These are phyloP conservation scores for Bambusicola thoracicus DNA, from an alignment of 2,113 vertebrate species.

Conservation along the genomic window DNA sequence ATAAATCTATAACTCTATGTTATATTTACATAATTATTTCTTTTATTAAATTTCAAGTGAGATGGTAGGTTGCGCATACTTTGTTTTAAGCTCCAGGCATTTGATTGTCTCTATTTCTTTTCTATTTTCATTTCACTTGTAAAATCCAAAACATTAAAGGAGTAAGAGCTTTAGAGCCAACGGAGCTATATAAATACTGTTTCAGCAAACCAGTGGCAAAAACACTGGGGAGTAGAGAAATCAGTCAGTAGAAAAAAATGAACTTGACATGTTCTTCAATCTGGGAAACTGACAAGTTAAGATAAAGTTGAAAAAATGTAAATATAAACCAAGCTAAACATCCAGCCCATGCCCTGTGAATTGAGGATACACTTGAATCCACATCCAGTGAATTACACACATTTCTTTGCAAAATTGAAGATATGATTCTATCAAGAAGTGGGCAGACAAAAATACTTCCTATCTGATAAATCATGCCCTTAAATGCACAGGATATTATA, in stretches of 20 bases:
- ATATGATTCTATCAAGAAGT: conserved; percentile 56
- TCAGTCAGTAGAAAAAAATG: conserved; percentile 76
- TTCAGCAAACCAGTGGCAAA: conserved; percentile 77
- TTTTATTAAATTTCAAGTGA: conserved; percentile 99
- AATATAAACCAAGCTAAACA: conserved; percentile 76
- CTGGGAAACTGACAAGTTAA: conserved; percentile 73
- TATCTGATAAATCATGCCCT: conserved; percentile 69
- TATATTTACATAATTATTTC: conserved; percentile 99
- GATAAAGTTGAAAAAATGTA: conserved; percentile 76
- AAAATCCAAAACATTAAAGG: conserved; percentile 79
- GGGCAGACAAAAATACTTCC: conserved; percentile 70
- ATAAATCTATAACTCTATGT: conserved; percentile 99
- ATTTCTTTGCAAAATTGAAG: conserved; percentile 60
- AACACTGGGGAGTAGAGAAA: conserved; percentile 73
- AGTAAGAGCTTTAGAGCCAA: conserved; percentile 80
- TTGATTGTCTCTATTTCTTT: conserved; percentile 98
- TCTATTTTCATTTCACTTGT: conserved; percentile 77
- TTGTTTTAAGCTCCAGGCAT: conserved; percentile 98
- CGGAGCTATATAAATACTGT: conserved; percentile 82
- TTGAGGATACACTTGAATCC: conserved; percentile 72
- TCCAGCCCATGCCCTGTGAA: conserved; percentile 72
- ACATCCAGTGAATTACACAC: conserved; percentile 70
- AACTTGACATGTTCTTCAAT: conserved; percentile 74
- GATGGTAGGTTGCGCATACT: conserved; percentile 95
- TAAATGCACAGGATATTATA: conserved; percentile 42